These are phyloP conservation scores for Tortrix viridana DNA, from an alignment of 2,888 invertebrate genomes.

Conservation along the genomic window DNA sequence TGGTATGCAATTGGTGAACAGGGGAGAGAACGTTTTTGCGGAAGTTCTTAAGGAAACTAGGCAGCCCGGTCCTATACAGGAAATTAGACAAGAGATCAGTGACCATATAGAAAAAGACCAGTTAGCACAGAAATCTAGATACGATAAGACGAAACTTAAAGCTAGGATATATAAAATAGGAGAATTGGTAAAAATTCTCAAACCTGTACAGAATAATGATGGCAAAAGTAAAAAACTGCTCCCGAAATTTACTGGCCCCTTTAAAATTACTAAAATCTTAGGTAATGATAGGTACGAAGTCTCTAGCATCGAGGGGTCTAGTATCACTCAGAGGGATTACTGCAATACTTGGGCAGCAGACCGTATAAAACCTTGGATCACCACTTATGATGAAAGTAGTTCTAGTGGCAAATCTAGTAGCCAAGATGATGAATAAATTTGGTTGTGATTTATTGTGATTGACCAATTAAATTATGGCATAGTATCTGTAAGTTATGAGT, in stretches of 20 bases:
- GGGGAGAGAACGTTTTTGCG: constrained; percentile 20
- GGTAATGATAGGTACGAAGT: constrained; percentile 15
- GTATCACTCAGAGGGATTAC: background rate
- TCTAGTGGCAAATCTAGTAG: background rate
- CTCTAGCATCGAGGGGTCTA: background rate
- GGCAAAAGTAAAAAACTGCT: constrained; percentile 6
- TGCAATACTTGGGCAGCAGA: constrained; percentile 22
- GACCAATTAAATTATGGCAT: no score
- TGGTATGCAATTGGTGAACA: constrained; percentile 30
- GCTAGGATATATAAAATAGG: constrained; percentile 12
- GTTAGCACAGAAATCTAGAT: constrained; percentile 30
- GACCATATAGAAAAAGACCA: constrained; percentile 35
- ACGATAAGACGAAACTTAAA: constrained; percentile 23
- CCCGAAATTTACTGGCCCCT: constrained; percentile 9
- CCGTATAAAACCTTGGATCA: constrained; percentile 45
- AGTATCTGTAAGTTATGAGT: no score
- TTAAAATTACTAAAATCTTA: background rate
- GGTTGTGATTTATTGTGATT: no score
- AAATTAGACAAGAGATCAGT: constrained; percentile 22
- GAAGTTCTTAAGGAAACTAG: background rate
- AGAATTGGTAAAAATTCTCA: constrained; percentile 29
- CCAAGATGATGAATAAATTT: no score
- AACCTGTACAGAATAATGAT: background rate
- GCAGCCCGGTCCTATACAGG: constrained; percentile 14
- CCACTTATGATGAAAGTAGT: constrained; percentile 1